Evolutionary conservation across 2,113 vertebrate genomes (phyloP), one percentile per base, ranked within the genome.

Genomic region (Monopterus albus): DNA sequence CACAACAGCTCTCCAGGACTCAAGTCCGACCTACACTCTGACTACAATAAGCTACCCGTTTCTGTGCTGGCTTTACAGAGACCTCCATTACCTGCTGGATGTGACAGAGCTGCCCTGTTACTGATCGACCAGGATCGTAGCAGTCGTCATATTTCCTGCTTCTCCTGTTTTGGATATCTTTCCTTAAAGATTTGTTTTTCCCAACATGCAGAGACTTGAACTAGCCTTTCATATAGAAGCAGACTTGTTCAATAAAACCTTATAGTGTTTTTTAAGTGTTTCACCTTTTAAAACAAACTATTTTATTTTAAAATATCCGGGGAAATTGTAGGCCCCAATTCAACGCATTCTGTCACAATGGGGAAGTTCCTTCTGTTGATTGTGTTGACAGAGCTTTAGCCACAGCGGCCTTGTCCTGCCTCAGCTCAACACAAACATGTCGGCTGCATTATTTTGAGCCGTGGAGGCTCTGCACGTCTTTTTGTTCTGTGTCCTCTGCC

Each of bases 401-500:
- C 43, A 18, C 26, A 42, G 42, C 25, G 42, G 38, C 66, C 36
- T 42, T 63, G 65, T 81, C 78, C 77, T 73, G 77, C 68, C 64
- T 42, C 47, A 73, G 65, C 33, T 58, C 43, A 38, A 60, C 39
- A 76, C 28, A 62, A 67, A 68, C 31, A 42, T 47, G 33, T 46
- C 45, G 21, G 49, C 53, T 60, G 59, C 66, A 86, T 81, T 88
- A 87, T 89, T 89, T 87, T 81, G 59, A 65, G 87, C 86, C 89
- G 89, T 88, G 67, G 73, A 53, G 79, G 63, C 35, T 58, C 56
- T 80, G 59, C 49, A 72, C 78, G 81, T 86, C 75, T 86, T 89
- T 73, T 87, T 86, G 83, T 88, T 81, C 83, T 87, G 86, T 82
- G 87, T 90, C 91, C 82, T 90, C 91, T 88, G 90, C 89, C 95